These are phyloP conservation scores for Hyppa rectilinea DNA, from an alignment of 2,888 invertebrate species.

Conservation along the genomic window DNA sequence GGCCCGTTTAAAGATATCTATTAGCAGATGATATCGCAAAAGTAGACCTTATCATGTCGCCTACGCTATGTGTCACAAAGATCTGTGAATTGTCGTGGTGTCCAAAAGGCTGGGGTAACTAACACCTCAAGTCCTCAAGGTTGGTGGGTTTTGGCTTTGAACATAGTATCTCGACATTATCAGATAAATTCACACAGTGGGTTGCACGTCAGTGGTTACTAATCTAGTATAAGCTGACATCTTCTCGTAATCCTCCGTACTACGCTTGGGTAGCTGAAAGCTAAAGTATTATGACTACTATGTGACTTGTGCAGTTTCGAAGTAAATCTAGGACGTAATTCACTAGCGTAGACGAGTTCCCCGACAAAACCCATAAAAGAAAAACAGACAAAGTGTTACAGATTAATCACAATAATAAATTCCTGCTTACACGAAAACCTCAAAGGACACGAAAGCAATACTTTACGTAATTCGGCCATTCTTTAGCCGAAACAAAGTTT, in stretches of 20 bases:
- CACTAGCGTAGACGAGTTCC: not conserved
- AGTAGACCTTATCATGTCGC: not conserved
- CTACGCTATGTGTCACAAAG: not conserved
- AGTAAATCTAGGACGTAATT: not conserved
- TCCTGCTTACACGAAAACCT: not conserved
- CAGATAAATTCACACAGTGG: not conserved
- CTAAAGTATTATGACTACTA: not conserved
- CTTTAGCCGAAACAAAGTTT: conserved; percentile 32
- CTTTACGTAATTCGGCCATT: conserved; percentile 24
- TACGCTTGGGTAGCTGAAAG: not conserved
- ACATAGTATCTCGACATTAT: not conserved
- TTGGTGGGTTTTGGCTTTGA: not conserved
- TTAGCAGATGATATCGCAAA: not conserved
- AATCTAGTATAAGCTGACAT: not conserved
- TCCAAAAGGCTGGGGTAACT: not conserved
- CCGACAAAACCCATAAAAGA: not conserved
- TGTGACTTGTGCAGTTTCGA: not conserved
- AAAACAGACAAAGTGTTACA: conserved; percentile 8
- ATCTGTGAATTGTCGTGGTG: not conserved
- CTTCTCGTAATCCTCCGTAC: not conserved
- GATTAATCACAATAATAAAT: conserved; percentile 22
- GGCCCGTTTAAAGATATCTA: not conserved
- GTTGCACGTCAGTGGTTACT: too few species aligned
- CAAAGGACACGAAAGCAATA: conserved; percentile 27
- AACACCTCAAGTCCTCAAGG: not conserved